Evolutionary conservation across 2,797 vertebrate genomes (phyloP).

Genomic region (Brachymystax lenok): DNA sequence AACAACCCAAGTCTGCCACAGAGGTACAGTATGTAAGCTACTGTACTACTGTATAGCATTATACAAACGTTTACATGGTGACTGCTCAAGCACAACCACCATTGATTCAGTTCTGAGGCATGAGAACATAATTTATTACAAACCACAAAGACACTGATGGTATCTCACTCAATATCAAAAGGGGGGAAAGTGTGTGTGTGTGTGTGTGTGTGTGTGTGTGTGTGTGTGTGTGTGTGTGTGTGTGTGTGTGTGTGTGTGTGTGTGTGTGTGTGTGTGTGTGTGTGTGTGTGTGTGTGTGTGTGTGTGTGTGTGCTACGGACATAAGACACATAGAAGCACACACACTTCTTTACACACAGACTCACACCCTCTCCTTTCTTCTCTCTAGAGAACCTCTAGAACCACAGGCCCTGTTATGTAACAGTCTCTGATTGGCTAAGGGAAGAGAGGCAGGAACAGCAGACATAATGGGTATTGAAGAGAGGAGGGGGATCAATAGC

Average conservation of each 20-base stretch:
- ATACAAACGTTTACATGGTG: not conserved
- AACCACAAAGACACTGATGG: not conserved
- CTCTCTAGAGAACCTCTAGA: not conserved
- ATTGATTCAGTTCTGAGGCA: not conserved
- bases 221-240: conserved; percentile 26
- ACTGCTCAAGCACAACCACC: not conserved
- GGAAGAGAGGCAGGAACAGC: not conserved
- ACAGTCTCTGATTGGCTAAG: not conserved
- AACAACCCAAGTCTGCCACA: not conserved
- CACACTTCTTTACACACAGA: not conserved
- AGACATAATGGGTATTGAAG: not conserved
- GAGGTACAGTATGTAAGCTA: no score
- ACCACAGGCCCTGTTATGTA: not conserved
- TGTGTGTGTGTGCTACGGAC: not conserved
- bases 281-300: no score
- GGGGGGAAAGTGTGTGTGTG: not conserved
- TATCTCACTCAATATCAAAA: not conserved
- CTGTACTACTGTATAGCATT: no score
- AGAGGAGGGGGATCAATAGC: not conserved
- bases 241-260: conserved; percentile 9
- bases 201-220: conserved; percentile 9
- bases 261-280: not conserved
- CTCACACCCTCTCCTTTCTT: not conserved
- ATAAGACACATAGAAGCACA: not conserved
- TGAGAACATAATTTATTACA: not conserved